Evolutionary conservation across 1,140 invertebrate species (phyloP).

Genomic region (Rhagoletis zephyria): DNA sequence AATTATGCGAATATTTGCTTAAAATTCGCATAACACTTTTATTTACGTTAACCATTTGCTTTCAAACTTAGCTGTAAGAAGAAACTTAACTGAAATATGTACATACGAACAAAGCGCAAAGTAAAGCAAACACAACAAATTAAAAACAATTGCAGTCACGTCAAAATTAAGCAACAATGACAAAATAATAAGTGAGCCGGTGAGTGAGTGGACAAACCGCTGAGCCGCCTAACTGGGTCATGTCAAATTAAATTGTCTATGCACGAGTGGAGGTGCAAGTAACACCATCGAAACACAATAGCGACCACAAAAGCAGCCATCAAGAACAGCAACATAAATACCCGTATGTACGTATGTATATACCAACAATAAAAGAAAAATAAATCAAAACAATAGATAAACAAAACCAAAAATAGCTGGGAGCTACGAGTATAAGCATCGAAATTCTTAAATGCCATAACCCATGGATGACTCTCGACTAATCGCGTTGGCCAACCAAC

Average conservation of each 20-base stretch:
- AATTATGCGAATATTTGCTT: not conserved
- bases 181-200: slow-evolving; percentile 42
- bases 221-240: slow-evolving; percentile 54
- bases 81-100: not conserved
- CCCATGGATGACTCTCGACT: slow-evolving; percentile 31
- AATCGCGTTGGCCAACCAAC: slow-evolving; percentile 29
- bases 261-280: slow-evolving; percentile 33
- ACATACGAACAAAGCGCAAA: not conserved
- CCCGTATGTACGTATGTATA: too few relatives aligned
- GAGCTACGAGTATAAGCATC: not conserved
- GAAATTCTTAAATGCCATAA: slow-evolving; percentile 29
- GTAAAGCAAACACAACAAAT: not conserved
- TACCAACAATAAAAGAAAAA: not conserved
- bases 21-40: not conserved
- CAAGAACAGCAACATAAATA: not conserved
- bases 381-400: not conserved
- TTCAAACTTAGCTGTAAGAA: too few relatives aligned
- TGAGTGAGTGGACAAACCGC: slow-evolving; percentile 41
- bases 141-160: slow-evolving; percentile 38
- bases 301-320: not conserved
- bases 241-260: slow-evolving; percentile 55
- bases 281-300: not conserved
- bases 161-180: slow-evolving; percentile 46
- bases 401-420: not conserved
- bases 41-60: too few relatives aligned